phyloP scores from a whole-genome alignment of 2,113 vertebrate species.

The Pterophyllum scalare region DNA sequence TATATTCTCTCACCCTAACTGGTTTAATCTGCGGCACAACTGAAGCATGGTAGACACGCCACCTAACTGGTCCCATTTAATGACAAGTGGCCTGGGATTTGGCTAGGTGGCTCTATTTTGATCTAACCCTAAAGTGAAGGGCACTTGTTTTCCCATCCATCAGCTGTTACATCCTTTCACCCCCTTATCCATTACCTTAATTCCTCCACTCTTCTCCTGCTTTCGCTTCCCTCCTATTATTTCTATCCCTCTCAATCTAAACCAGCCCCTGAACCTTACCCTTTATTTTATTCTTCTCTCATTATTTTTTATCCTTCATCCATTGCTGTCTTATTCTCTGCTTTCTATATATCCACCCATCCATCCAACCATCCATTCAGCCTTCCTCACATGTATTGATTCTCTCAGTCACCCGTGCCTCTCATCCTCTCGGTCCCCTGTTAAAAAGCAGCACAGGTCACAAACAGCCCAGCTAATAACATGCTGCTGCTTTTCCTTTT shows the following conservation, averaged over 20 bases:
- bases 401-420: conserved; percentile 16
- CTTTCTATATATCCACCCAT: conserved; percentile 23
- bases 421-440: conserved; percentile 22
- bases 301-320: conserved; percentile 52
- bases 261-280: neutral
- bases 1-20: conserved; percentile 10
- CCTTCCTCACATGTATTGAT: conserved; percentile 61
- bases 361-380: conserved; percentile 48
- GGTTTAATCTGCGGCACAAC: conserved; percentile 43
- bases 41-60: conserved; percentile 27
- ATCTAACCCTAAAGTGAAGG: conserved; percentile 62
- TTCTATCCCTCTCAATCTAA: conserved; percentile 8
- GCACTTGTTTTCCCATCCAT: conserved; percentile 62
- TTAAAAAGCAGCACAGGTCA: conserved; percentile 56
- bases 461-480: conserved; percentile 33
- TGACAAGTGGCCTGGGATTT: conserved; percentile 68
- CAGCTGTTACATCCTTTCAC: conserved; percentile 30
- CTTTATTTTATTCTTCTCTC: conserved; percentile 30
- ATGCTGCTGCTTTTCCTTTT: conserved; percentile 36
- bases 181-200: conserved; percentile 28
- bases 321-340: conserved; percentile 7
- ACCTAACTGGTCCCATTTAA: conserved; percentile 57
- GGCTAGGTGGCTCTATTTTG: conserved; percentile 65
- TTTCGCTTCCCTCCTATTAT: neutral
- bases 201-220: conserved; percentile 20